These are phyloP conservation scores for Saccopteryx leptura DNA, from an alignment of 2,113 vertebrate genomes.

Conservation along the genomic window DNA sequence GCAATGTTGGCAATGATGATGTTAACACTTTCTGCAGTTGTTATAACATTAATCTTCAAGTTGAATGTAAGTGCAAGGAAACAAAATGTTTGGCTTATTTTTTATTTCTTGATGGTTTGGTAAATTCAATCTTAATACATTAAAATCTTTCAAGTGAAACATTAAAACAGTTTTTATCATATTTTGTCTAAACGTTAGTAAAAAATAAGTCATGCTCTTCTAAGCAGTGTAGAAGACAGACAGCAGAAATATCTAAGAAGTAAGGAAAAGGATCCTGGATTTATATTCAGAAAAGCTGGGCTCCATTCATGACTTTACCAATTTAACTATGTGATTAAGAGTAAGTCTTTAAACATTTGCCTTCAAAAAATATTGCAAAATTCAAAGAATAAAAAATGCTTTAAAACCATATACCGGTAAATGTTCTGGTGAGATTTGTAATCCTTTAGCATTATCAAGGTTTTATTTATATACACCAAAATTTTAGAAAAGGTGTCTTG, in stretches of 20 bases:
- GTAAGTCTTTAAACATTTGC: neutral
- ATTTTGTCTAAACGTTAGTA: neutral
- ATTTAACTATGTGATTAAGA: neutral
- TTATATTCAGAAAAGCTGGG: neutral
- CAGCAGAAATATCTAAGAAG: neutral
- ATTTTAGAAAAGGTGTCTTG: neutral
- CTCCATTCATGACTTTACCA: neutral
- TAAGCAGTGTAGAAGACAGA: conserved; percentile 4
- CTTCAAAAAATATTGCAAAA: neutral
- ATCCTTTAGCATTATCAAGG: neutral
- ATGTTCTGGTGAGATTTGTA: neutral
- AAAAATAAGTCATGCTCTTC: neutral
- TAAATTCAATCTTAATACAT: neutral
- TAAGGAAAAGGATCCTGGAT: neutral
- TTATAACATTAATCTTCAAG: neutral
- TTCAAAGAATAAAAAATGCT: neutral
- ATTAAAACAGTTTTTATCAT: neutral
- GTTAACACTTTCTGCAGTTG: neutral
- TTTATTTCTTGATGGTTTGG: conserved; percentile 18
- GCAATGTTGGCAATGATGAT: neutral
- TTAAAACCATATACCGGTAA: conserved; percentile 13
- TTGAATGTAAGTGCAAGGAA: neutral
- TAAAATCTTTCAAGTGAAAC: conserved; percentile 37
- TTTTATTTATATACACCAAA: conserved; percentile 30
- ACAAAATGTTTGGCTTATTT: neutral